Evolutionary conservation across 2,888 invertebrate species (phyloP).

Genomic region (Cosmia pyralina): DNA sequence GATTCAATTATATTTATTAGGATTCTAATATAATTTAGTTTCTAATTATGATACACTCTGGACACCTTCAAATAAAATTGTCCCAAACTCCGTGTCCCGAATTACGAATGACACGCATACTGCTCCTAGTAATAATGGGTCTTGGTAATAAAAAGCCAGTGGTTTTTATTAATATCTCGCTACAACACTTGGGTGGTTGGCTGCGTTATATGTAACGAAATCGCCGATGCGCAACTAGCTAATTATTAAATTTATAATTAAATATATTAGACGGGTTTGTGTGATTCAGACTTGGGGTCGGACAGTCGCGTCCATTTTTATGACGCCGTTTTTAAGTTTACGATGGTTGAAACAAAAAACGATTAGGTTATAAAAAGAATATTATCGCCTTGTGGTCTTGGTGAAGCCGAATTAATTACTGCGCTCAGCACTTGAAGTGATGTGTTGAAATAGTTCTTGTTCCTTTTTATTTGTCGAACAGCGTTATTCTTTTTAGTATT

Average conservation of each 20-base stretch:
- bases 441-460: slow-evolving; percentile 44
- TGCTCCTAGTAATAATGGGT: slow-evolving; percentile 58
- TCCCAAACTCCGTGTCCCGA: slow-evolving; percentile 39
- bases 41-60: not conserved
- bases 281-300: slow-evolving; percentile 61
- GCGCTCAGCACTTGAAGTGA: slow-evolving; percentile 39
- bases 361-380: slow-evolving; percentile 61
- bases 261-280: slow-evolving; percentile 77
- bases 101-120: slow-evolving; percentile 50
- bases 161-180: slow-evolving; percentile 76
- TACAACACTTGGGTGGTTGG: slow-evolving; percentile 74
- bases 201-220: slow-evolving; percentile 60
- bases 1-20: too few relatives aligned
- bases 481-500: not conserved
- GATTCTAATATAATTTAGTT: not conserved
- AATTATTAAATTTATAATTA: slow-evolving; percentile 86
- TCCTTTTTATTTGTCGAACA: slow-evolving; percentile 6
- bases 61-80: slow-evolving; percentile 16
- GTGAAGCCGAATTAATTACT: slow-evolving; percentile 37
- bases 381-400: slow-evolving; percentile 49
- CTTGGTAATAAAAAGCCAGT: slow-evolving; percentile 55
- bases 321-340: slow-evolving; percentile 59
- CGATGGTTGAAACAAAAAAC: slow-evolving; percentile 59
- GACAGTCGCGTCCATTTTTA: slow-evolving; percentile 64
- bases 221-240: slow-evolving; percentile 75